Conservation (phyloP, 2,888 invertebrate genomes). For the Malthinus seriepunctatus region DNA sequence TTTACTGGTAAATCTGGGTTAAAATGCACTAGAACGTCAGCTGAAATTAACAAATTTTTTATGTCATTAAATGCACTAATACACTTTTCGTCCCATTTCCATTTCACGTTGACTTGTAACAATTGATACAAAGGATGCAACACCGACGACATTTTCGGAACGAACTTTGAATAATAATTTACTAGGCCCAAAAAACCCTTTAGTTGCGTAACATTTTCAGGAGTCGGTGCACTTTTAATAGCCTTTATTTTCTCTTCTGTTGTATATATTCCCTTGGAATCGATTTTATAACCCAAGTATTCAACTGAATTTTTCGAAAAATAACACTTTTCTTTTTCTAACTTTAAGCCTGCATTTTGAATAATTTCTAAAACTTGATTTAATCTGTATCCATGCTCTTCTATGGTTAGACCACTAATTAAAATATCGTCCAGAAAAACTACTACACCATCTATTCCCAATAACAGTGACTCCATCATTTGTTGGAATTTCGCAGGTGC, state of each 20-base stretch:
- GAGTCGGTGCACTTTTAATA: constrained; percentile 17
- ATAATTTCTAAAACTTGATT: constrained; percentile 21
- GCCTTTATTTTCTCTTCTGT: constrained; percentile 18
- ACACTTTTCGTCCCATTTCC: not conserved
- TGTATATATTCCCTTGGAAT: constrained; percentile 18
- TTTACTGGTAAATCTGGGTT: not conserved
- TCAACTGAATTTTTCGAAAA: constrained; percentile 25
- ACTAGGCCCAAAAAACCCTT: too few relatives aligned
- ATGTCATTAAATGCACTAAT: constrained; percentile 1
- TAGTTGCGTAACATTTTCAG: constrained; percentile 20
- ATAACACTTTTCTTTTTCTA: constrained; percentile 23
- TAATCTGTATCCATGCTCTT: too few relatives aligned
- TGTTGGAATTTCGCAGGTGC: constrained; percentile 40
- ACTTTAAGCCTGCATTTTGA: constrained; percentile 20
- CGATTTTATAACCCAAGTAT: constrained; percentile 26
- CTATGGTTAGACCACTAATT: too few relatives aligned
- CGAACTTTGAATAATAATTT: constrained; percentile 22
- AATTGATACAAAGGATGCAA: constrained; percentile 8
- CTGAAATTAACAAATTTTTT: constrained; percentile 8
- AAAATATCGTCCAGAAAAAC: constrained; percentile 1
- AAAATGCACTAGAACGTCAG: not conserved
- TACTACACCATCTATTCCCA: not conserved
- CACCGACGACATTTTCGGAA: constrained; percentile 7
- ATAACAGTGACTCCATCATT: not conserved
- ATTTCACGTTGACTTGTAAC: not conserved